Evolutionary conservation across 1,140 invertebrate genomes (phyloP).

Genomic region (Phenacoccus solenopsis): DNA sequence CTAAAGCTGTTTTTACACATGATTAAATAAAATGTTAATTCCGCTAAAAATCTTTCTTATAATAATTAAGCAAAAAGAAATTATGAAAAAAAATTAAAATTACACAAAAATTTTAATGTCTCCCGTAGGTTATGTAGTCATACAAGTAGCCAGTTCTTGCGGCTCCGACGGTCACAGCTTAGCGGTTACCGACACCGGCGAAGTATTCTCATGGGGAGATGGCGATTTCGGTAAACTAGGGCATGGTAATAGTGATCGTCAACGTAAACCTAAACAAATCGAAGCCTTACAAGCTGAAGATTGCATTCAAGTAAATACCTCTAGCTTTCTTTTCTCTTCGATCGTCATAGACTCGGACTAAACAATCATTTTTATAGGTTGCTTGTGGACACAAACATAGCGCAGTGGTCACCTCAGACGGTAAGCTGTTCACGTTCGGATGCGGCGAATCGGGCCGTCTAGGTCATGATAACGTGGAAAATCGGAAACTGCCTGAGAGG

Average conservation of each 20-base stretch:
- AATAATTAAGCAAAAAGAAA: too few relatives aligned
- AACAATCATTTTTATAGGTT: slow-evolving; percentile 33
- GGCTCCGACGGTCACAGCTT: slow-evolving; percentile 49
- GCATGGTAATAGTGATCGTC: slow-evolving; percentile 51
- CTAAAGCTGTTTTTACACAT: too few relatives aligned
- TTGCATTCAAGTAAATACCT: slow-evolving; percentile 40
- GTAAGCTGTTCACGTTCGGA: slow-evolving; percentile 53
- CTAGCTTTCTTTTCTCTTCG: not conserved
- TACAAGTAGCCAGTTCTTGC: slow-evolving; percentile 45
- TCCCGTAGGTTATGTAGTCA: slow-evolving; percentile 47
- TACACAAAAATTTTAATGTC: not conserved
- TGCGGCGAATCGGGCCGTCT: slow-evolving; percentile 53
- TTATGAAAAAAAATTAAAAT: too few relatives aligned
- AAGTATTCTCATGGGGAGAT: slow-evolving; percentile 47
- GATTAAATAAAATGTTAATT: too few relatives aligned
- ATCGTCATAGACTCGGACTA: not conserved
- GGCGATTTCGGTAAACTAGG: slow-evolving; percentile 51
- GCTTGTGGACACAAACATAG: slow-evolving; percentile 56
- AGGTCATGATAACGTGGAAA: slow-evolving; percentile 44
- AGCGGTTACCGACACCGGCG: slow-evolving; percentile 45
- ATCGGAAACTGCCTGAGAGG: slow-evolving; percentile 48
- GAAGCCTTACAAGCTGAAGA: slow-evolving; percentile 50
- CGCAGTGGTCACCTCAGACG: slow-evolving; percentile 49
- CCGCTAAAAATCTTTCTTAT: too few relatives aligned
- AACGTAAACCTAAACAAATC: slow-evolving; percentile 48